Conservation (phyloP, 2,113 vertebrate species). For the human (Homo sapiens) region GRCh38 chr19:33049001-33049500, state of each 20-base stretch:
- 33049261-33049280: neutral
- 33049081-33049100: conserved; percentile 44
- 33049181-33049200: neutral
- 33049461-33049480: neutral
- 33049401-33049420: neutral
- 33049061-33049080: conserved; percentile 52
- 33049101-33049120: conserved; percentile 53
- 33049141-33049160: neutral
- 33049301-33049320: neutral
- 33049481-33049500: neutral
- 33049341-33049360: neutral
- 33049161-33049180: neutral
- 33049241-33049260: neutral
- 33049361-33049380: neutral
- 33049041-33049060: conserved; percentile 70
- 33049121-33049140: conserved; percentile 73
- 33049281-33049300: neutral
- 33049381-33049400: neutral
- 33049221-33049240: neutral
- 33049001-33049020: neutral
- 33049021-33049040: neutral
- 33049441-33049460: neutral
- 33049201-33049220: neutral
- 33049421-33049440: neutral
- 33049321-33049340: neutral